Evolutionary conservation across 2,888 invertebrate species (phyloP).

Genomic region (Andrena hattorfiana): DNA sequence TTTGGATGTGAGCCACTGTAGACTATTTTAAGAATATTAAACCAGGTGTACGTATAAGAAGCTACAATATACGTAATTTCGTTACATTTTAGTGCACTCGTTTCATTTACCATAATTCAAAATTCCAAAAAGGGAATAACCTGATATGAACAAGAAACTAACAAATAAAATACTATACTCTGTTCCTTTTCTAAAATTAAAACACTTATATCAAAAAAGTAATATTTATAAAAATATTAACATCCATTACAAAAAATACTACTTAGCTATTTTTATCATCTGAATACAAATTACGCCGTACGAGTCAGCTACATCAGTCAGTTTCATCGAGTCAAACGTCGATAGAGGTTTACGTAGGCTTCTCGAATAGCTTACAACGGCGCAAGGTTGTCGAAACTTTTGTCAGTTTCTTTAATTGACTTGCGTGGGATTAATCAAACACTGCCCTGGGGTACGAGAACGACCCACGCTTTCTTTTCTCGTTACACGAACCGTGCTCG

Average conservation of each 20-base stretch:
- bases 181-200: too few relatives aligned
- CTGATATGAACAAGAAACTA: too few relatives aligned
- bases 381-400: conserved; percentile 48
- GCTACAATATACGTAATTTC: too few relatives aligned
- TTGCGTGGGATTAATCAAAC: conserved; percentile 53
- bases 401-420: conserved; percentile 50
- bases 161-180: too few relatives aligned
- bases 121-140: too few relatives aligned
- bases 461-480: conserved; percentile 54
- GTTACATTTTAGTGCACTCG: too few relatives aligned
- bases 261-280: background rate
- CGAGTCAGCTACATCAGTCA: background rate
- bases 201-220: background rate
- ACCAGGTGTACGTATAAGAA: too few relatives aligned
- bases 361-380: background rate
- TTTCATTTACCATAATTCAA: too few relatives aligned
- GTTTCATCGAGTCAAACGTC: background rate
- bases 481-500: conserved; percentile 21
- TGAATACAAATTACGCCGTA: background rate
- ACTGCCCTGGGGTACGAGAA: conserved; percentile 38
- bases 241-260: background rate
- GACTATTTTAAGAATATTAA: too few relatives aligned
- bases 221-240: background rate
- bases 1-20: too few relatives aligned
- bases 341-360: conserved; percentile 23